These are phyloP conservation scores for Acanthosepion pharaonis DNA, from an alignment of 2,888 invertebrate genomes.

Conservation along the genomic window DNA sequence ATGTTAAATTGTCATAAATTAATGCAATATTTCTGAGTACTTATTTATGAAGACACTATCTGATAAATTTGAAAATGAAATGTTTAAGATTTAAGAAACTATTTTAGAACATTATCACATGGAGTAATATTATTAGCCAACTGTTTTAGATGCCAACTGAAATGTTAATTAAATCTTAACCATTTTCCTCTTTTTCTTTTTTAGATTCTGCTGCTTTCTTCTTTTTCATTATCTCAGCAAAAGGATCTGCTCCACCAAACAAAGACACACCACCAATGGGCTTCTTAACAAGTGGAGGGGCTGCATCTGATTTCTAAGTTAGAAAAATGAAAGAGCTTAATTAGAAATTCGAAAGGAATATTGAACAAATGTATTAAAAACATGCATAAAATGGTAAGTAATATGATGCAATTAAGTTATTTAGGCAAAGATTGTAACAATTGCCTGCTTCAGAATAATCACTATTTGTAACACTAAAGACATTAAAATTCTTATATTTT, in stretches of 20 bases:
- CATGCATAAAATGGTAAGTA: not conserved
- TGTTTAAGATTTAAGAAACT: too few species aligned
- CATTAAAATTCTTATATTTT: not conserved
- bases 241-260: slow-evolving; percentile 64
- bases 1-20: too few species aligned
- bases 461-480: not conserved
- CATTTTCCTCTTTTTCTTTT: not conserved
- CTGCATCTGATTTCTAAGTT: not conserved
- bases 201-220: not conserved
- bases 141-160: not conserved
- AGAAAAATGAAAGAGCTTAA: not conserved
- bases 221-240: slow-evolving; percentile 49
- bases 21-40: too few species aligned
- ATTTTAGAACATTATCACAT: not conserved
- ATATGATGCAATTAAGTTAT: not conserved
- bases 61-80: too few species aligned
- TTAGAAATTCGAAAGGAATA: not conserved
- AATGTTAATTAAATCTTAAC: not conserved
- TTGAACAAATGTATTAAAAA: not conserved
- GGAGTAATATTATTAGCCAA: not conserved
- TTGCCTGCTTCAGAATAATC: not conserved
- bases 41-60: too few species aligned
- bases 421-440: not conserved
- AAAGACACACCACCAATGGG: slow-evolving; percentile 67
- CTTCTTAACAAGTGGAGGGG: slow-evolving; percentile 55